phyloP scores from a whole-genome alignment of 2,797 vertebrate genomes.

The Takifugu rubripes region DNA sequence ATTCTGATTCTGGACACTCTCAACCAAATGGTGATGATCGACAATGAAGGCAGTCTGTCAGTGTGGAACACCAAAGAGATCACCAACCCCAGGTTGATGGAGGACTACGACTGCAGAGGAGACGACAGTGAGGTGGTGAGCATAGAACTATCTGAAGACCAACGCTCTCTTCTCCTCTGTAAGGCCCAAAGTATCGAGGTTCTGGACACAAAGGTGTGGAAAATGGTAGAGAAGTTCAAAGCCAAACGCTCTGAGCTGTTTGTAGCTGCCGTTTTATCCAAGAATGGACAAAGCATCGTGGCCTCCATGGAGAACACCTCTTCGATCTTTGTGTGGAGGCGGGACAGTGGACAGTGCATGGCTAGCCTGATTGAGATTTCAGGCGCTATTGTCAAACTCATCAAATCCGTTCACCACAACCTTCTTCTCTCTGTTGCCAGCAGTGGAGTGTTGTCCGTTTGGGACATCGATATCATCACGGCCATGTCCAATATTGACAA shows the following conservation, averaged over 20 bases:
- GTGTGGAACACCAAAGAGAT: conserved; percentile 98
- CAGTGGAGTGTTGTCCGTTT: conserved; percentile 96
- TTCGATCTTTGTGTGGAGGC: conserved; percentile 97
- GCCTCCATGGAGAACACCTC: conserved; percentile 99
- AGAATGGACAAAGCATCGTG: conserved; percentile 95
- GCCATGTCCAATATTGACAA: conserved; percentile 99
- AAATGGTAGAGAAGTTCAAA: conserved; percentile 96
- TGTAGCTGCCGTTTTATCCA: conserved; percentile 92
- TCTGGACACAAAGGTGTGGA: conserved; percentile 91
- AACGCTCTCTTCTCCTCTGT: conserved; percentile 95
- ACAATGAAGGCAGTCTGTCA: conserved; percentile 95
- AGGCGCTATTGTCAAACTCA: conserved; percentile 94
- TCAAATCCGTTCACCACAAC: conserved; percentile 96
- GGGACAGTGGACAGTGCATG: conserved; percentile 98
- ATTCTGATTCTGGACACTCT: conserved; percentile 92
- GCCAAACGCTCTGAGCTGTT: conserved; percentile 95
- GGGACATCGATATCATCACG: conserved; percentile 99
- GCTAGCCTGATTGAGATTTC: conserved; percentile 97
- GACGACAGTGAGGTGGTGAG: conserved; percentile 94
- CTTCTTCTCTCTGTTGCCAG: conserved; percentile 94
- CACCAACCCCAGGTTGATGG: conserved; percentile 87
- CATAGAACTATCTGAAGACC: conserved; percentile 95
- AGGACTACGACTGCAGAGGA: conserved; percentile 95
- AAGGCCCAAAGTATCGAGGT: conserved; percentile 96
- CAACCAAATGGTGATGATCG: conserved; percentile 97